These are phyloP conservation scores for Myrmecobius fasciatus DNA, from an alignment of 2,113 vertebrate genomes.

Conservation along the genomic window DNA sequence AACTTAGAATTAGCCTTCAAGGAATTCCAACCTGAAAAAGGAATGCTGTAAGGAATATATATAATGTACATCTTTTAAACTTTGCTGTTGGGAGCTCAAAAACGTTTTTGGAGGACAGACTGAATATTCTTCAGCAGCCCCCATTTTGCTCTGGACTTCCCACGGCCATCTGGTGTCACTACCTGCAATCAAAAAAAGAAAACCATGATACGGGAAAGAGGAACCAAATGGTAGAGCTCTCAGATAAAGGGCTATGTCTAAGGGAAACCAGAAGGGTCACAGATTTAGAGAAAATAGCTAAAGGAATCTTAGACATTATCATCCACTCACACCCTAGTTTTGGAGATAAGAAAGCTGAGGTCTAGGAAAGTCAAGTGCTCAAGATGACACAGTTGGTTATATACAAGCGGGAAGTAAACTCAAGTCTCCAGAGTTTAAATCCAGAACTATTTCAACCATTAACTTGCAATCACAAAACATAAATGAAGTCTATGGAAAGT, in stretches of 20 bases:
- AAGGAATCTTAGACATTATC: neutral
- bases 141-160: conserved; percentile 72
- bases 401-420: neutral
- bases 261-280: neutral
- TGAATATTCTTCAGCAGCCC: conserved; percentile 77
- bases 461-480: neutral
- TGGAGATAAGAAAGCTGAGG: conserved; percentile 25
- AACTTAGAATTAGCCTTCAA: conserved; percentile 14
- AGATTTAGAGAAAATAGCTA: neutral
- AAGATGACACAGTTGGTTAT: neutral
- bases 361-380: neutral
- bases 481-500: neutral
- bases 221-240: neutral
- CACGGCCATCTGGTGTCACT: conserved; percentile 70
- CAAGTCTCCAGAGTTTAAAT: neutral
- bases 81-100: conserved; percentile 43
- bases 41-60: conserved; percentile 61
- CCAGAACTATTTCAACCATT: neutral
- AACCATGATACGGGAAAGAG: neutral
- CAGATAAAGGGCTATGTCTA: neutral
- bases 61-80: neutral
- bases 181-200: conserved; percentile 74
- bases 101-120: conserved; percentile 68
- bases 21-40: conserved; percentile 45
- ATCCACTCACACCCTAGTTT: neutral